Conservation (phyloP, 2,797 vertebrate genomes). For the Selene dorsalis region DNA sequence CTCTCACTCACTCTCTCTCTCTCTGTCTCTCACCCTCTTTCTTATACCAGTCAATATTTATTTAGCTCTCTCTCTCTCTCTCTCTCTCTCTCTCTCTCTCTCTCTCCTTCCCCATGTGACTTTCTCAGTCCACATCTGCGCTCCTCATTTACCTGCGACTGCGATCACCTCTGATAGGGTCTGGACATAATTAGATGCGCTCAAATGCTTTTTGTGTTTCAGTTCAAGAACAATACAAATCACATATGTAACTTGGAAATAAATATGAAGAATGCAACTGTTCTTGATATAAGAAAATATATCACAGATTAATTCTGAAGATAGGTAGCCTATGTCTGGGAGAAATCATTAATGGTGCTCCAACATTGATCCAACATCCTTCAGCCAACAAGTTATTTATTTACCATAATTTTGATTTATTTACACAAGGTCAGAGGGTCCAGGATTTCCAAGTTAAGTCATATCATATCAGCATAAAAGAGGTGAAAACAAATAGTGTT, state of each 20-base stretch:
- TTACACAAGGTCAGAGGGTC: slow-evolving; percentile 60
- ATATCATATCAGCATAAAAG: slow-evolving; percentile 10
- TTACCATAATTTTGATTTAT: slow-evolving; percentile 62
- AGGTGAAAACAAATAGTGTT: not conserved
- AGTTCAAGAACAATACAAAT: not conserved
- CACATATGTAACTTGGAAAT: not conserved
- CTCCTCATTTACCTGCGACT: slow-evolving; percentile 52
- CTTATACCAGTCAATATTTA: slow-evolving; percentile 70
- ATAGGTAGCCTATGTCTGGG: not conserved
- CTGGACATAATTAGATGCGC: slow-evolving; percentile 15
- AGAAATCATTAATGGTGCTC: slow-evolving; percentile 52
- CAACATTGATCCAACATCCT: slow-evolving; percentile 67
- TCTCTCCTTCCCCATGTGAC: slow-evolving; percentile 34
- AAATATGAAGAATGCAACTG: not conserved
- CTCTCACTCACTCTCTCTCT: slow-evolving; percentile 57
- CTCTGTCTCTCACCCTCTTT: slow-evolving; percentile 59
- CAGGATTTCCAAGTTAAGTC: slow-evolving; percentile 24
- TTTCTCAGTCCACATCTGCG: slow-evolving; percentile 34
- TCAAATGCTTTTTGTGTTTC: slow-evolving; percentile 17
- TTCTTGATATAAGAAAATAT: slow-evolving; percentile 13
- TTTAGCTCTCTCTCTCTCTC: slow-evolving; percentile 51
- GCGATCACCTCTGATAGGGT: slow-evolving; percentile 44
- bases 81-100: slow-evolving; percentile 47
- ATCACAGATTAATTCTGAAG: slow-evolving; percentile 53
- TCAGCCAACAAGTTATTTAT: slow-evolving; percentile 66